A percentile compares a stretch with the other conserved stretches of the same genome.
Conservation (phyloP, 1,140 invertebrate genomes). For the Apocrypta bakeri region DNA sequence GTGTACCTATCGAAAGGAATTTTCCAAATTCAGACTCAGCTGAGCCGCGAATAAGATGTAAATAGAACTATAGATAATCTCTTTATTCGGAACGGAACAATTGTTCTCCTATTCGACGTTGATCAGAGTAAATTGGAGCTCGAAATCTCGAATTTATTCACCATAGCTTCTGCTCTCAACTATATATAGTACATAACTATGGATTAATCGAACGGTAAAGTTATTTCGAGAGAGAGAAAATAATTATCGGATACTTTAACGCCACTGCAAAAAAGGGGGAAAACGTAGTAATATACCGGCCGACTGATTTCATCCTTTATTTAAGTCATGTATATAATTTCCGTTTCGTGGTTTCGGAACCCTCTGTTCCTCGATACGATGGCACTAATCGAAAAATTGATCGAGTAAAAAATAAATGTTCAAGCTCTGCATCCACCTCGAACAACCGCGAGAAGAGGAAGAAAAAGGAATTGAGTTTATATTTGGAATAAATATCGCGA, state of each 20-base stretch:
- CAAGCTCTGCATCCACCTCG: not conserved
- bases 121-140: no score
- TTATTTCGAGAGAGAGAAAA: not conserved
- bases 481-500: not conserved
- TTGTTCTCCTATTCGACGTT: no score
- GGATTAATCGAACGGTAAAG: not conserved
- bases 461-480: not conserved
- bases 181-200: no score
- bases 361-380: not conserved
- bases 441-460: not conserved
- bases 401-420: slow-evolving; percentile 7
- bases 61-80: no score
- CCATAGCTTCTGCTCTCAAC: not conserved
- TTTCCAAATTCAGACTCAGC: no score
- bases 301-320: not conserved
- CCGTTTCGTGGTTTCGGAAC: not conserved
- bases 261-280: not conserved
- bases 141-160: not conserved
- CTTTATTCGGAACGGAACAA: no score
- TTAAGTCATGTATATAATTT: not conserved
- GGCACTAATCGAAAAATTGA: slow-evolving; percentile 6
- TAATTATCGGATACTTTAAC: not conserved
- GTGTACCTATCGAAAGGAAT: no score
- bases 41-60: no score
- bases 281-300: no score